Evolutionary conservation across 2,888 invertebrate genomes (phyloP), one percentile per base, ranked within the genome.

Genomic region (Standfussiana lucernea): DNA sequence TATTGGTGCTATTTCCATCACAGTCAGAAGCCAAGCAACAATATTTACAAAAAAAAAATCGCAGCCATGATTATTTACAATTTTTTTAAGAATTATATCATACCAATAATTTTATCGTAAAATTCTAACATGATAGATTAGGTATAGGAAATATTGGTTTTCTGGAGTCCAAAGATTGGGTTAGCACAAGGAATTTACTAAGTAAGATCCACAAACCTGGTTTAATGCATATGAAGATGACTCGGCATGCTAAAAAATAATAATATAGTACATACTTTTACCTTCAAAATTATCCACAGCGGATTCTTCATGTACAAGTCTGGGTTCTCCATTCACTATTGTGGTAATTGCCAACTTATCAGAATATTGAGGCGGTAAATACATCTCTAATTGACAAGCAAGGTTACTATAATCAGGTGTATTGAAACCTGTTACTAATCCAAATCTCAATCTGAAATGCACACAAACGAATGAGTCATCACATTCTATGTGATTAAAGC

Each of bases 391-490:
- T 86, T 93, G 92, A 75, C 92, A 93, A 21, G 92, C 93, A 83
- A 93, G 86, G 80, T 94, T 94, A 68, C 88, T 84, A 72, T 92
- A 89, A 79, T 94, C 94, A 56, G 93, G 90, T 68, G 85, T 72
- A 73, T 84, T 79, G 53, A 68, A 72, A 69, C 91, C 94, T 28
- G 93, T 92, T 75, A 93, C 74, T 56, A 94, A 87, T 71, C 89
- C 92, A 65, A 93, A 75, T 59, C 83, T 85, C 42, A 94, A 84
- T 77, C 94, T 94, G 88, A 69, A 92, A 93, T 70, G 73, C 72
- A 72, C 75, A 77, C 35, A 18, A 75, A 67, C 18, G 1, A 80
- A 45, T 66, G 59, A 72, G 45, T 69, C 42, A 40, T 59, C 24
- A 59, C 32, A 75, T 66, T 75, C n/a, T 40, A 69, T 35, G 67